A percentile compares a stretch with the other conserved stretches of the same genome.
These are phyloP conservation scores for Perca fluviatilis DNA, from an alignment of 2,113 vertebrate genomes.

Conservation along the genomic window DNA sequence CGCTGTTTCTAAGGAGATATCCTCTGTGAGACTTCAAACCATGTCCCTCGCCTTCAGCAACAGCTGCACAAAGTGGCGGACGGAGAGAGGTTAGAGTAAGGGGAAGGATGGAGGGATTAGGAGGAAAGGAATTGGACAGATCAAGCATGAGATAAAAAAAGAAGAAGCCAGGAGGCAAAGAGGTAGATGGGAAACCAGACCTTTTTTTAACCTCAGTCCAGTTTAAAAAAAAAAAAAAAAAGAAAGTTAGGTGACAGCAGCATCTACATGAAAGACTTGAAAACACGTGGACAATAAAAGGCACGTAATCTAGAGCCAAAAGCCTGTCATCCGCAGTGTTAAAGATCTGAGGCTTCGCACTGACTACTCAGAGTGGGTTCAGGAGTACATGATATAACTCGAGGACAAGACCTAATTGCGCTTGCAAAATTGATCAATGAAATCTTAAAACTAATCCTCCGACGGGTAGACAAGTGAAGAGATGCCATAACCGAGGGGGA, in stretches of 20 bases:
- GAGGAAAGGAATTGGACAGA: slow-evolving; percentile 11
- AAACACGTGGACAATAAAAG: not conserved
- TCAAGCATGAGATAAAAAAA: slow-evolving; percentile 28
- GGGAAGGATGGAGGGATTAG: slow-evolving; percentile 19
- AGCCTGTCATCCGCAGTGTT: not conserved
- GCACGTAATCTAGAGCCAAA: slow-evolving; percentile 20
- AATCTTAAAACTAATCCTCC: slow-evolving; percentile 54
- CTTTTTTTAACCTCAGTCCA: slow-evolving; percentile 6
- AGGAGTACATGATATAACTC: slow-evolving; percentile 49
- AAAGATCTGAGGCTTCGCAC: slow-evolving; percentile 41
- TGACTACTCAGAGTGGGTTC: slow-evolving; percentile 47
- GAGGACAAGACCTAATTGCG: slow-evolving; percentile 55
- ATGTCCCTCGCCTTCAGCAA: slow-evolving; percentile 29
- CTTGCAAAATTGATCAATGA: slow-evolving; percentile 67
- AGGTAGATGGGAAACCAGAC: not conserved
- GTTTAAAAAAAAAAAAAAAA: not conserved
- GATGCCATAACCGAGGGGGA: not conserved
- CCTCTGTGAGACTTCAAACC: slow-evolving; percentile 40
- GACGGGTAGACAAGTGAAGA: slow-evolving; percentile 13
- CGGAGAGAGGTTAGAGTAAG: slow-evolving; percentile 19
- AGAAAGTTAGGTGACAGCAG: slow-evolving; percentile 10
- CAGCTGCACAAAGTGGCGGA: slow-evolving; percentile 3
- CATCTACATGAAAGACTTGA: not conserved
- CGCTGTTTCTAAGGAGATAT: slow-evolving; percentile 65
- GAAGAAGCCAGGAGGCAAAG: not conserved